Conservation (phyloP, 2,113 vertebrate genomes). For the Eulemur rufifrons region DNA sequence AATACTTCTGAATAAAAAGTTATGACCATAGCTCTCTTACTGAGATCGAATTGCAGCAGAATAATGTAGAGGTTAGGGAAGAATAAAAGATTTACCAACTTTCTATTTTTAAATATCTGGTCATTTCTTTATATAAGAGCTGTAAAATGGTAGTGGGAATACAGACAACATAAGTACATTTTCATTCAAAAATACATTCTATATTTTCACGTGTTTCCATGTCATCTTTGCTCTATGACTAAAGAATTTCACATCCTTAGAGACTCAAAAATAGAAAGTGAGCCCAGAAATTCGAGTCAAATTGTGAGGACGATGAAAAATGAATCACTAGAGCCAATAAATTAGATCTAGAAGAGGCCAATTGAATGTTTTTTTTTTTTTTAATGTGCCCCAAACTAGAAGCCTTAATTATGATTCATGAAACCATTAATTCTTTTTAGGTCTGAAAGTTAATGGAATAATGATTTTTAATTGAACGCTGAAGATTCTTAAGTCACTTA, state of each 20-base stretch:
- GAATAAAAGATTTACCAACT: background rate
- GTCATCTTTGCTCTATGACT: conserved; percentile 30
- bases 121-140: background rate
- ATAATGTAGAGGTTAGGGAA: background rate
- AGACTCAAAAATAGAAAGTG: conserved; percentile 55
- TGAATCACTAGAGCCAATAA: conserved; percentile 61
- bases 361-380: conserved; percentile 70
- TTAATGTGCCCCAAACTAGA: conserved; percentile 72
- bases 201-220: background rate
- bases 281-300: conserved; percentile 52
- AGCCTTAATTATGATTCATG: conserved; percentile 85
- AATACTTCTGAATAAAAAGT: conserved; percentile 21
- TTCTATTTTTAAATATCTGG: conserved; percentile 28
- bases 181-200: background rate
- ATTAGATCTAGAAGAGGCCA: conserved; percentile 71
- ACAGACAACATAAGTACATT: background rate
- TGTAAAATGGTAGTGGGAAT: background rate
- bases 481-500: conserved; percentile 79
- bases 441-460: conserved; percentile 84
- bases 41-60: conserved; percentile 31
- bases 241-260: background rate
- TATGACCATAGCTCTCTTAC: background rate
- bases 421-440: conserved; percentile 81
- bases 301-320: conserved; percentile 75
- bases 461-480: conserved; percentile 83